These are phyloP conservation scores for Caerostris darwini DNA, from an alignment of 1,140 invertebrate genomes.

Conservation along the genomic window DNA sequence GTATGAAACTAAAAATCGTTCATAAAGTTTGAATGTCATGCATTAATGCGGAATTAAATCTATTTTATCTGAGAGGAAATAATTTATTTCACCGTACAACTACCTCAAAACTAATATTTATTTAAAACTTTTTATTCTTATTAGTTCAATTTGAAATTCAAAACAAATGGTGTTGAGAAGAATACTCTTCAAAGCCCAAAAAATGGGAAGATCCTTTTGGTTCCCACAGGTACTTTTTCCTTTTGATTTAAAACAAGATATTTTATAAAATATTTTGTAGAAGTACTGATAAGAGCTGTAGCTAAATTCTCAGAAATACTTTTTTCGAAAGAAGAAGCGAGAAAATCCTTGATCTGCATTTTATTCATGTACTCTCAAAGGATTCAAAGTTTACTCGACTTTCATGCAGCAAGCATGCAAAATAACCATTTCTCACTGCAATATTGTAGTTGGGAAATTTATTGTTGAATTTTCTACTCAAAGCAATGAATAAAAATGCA, in stretches of 20 bases:
- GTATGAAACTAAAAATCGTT: background rate
- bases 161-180: background rate
- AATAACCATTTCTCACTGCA: constrained; percentile 62
- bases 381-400: constrained; percentile 4
- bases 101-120: background rate
- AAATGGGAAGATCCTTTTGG: background rate
- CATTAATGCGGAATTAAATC: background rate
- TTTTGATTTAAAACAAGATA: constrained; percentile 66
- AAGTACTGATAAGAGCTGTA: constrained; percentile 40
- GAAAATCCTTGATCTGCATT: constrained; percentile 52
- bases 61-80: background rate
- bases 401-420: constrained; percentile 46
- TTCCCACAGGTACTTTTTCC: background rate
- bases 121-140: background rate
- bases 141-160: background rate
- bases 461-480: constrained; percentile 68
- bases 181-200: background rate
- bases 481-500: constrained; percentile 68
- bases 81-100: background rate
- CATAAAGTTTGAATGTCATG: background rate
- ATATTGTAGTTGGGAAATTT: constrained; percentile 59
- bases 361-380: constrained; percentile 42
- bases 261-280: constrained; percentile 57
- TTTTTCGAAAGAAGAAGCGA: constrained; percentile 2
- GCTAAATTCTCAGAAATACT: background rate